Evolutionary conservation across 2,113 vertebrate genomes (phyloP).

Genomic region (Noturus placidus): DNA sequence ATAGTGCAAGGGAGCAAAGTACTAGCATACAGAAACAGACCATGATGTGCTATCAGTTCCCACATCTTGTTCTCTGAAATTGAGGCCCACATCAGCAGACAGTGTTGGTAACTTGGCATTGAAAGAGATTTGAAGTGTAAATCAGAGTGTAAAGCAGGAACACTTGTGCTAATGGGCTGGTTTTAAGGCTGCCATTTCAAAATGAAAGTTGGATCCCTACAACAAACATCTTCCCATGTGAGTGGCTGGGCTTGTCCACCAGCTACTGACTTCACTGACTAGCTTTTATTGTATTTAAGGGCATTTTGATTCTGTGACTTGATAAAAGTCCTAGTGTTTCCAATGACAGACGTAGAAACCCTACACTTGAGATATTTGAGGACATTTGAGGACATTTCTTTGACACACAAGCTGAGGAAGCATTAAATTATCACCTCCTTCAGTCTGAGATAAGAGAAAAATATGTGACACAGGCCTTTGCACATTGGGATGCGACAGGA

Average conservation of each 20-base stretch:
- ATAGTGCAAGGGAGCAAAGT: not conserved
- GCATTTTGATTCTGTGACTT: not conserved
- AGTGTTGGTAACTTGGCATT: not conserved
- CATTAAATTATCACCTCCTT: not conserved
- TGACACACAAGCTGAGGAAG: not conserved
- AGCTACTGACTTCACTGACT: not conserved
- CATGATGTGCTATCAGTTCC: not conserved
- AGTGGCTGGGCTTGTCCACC: not conserved
- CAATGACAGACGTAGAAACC: not conserved
- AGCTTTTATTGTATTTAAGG: not conserved
- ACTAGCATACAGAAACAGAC: not conserved
- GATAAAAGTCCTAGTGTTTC: not conserved
- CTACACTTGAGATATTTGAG: not conserved
- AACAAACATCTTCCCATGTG: not conserved
- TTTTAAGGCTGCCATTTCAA: not conserved
- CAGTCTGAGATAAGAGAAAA: not conserved
- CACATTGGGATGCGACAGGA: not conserved
- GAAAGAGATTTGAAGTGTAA: not conserved
- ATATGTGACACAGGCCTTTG: not conserved
- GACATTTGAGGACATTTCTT: not conserved
- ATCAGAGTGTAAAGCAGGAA: not conserved
- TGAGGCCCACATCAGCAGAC: not conserved
- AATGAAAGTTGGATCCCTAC: not conserved
- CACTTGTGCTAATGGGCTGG: not conserved
- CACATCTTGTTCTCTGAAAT: not conserved